These are phyloP conservation scores for Conus canariensis DNA, from an alignment of 2,888 invertebrate species.

Conservation along the genomic window DNA sequence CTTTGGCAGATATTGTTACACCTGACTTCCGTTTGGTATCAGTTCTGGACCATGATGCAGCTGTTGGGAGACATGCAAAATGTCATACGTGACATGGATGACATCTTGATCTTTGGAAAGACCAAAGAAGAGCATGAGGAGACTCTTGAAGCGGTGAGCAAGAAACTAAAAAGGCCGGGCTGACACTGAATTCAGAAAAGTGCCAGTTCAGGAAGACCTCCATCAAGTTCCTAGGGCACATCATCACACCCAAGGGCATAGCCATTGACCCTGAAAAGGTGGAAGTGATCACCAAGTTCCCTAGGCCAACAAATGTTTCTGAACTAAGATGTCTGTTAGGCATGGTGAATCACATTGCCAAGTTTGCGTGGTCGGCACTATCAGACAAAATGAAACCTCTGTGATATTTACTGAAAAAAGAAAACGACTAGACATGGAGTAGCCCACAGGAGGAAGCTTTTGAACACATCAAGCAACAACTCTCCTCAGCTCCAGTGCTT, in stretches of 20 bases:
- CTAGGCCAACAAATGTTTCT: neutral
- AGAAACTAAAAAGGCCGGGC: neutral
- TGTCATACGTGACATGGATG: neutral
- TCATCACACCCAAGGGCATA: constrained; percentile 36
- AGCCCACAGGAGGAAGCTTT: no score
- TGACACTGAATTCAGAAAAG: neutral
- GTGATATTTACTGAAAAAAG: constrained; percentile 32
- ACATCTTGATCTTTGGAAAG: constrained; percentile 1
- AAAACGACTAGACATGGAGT: constrained; percentile 10
- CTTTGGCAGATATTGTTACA: neutral
- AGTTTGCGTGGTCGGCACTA: neutral
- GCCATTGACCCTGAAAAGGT: constrained; percentile 32
- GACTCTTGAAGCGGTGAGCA: neutral
- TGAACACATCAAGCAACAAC: no score
- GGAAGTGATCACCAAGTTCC: constrained; percentile 3
- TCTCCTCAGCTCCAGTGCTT: no score
- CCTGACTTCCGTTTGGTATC: neutral
- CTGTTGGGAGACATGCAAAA: neutral
- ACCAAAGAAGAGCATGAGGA: neutral
- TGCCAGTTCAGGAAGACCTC: constrained; percentile 14
- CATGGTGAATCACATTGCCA: constrained; percentile 39
- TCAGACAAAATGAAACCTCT: neutral
- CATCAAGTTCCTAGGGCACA: constrained; percentile 51
- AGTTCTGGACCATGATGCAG: constrained; percentile 6
- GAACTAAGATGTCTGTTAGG: neutral